Evolutionary conservation across 2,113 vertebrate genomes (phyloP).

Genomic region (Brienomyrus longianalis): DNA sequence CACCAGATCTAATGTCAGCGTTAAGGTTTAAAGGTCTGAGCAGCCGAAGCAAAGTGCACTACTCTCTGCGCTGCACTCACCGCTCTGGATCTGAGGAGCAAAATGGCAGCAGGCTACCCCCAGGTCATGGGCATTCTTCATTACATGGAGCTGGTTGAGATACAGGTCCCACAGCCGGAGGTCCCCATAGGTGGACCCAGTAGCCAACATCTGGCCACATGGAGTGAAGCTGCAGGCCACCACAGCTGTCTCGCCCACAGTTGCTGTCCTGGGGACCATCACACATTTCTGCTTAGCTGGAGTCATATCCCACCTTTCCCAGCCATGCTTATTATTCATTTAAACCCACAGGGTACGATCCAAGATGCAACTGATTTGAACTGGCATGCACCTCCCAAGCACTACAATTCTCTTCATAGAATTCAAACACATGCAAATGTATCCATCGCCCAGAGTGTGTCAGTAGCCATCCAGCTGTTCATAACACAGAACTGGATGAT

Average conservation of each 20-base stretch:
- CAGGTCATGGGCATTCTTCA: constrained; percentile 85
- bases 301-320: not conserved
- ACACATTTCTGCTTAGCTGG: constrained; percentile 9
- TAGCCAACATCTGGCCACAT: constrained; percentile 68
- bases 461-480: not conserved
- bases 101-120: constrained; percentile 82
- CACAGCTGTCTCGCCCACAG: constrained; percentile 75
- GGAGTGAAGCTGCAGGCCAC: constrained; percentile 82
- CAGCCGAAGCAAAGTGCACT: not conserved
- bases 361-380: not conserved
- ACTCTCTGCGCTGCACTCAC: constrained; percentile 30
- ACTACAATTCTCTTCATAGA: not conserved
- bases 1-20: not conserved
- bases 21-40: not conserved
- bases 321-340: not conserved
- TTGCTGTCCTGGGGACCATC: constrained; percentile 64
- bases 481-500: not conserved
- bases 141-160: constrained; percentile 64
- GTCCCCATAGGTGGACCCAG: constrained; percentile 81
- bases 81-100: constrained; percentile 49
- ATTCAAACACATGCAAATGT: not conserved
- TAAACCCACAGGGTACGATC: not conserved
- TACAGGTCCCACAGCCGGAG: constrained; percentile 74
- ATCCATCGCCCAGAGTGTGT: not conserved
- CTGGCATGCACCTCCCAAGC: not conserved